These are phyloP conservation scores for Wasmannia auropunctata DNA, from an alignment of 1,140 invertebrate genomes.

Conservation along the genomic window DNA sequence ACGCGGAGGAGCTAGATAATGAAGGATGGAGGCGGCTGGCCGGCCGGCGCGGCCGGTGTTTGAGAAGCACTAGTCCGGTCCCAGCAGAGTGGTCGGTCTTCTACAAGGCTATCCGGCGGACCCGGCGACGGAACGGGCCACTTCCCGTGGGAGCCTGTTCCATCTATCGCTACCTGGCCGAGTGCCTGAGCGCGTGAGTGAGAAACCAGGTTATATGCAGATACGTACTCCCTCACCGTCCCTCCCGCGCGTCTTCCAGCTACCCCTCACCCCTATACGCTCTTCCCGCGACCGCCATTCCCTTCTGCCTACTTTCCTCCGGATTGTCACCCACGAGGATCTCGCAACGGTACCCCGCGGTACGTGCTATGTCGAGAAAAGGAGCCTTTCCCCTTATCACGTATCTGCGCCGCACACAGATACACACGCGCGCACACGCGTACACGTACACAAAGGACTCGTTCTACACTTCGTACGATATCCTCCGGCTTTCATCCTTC, in stretches of 20 bases:
- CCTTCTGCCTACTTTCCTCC: slow-evolving; percentile 37
- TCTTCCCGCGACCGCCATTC: slow-evolving; percentile 22
- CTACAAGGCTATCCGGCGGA: slow-evolving; percentile 66
- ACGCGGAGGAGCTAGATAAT: slow-evolving; percentile 73
- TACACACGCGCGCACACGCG: too few relatives aligned
- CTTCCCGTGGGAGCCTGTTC: slow-evolving; percentile 70
- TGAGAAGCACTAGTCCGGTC: slow-evolving; percentile 79
- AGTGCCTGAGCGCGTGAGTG: slow-evolving; percentile 71
- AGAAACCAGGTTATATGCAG: slow-evolving; percentile 78
- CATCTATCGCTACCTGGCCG: slow-evolving; percentile 42
- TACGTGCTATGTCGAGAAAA: slow-evolving; percentile 34
- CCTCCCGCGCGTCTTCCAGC: background rate
- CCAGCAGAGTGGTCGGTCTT: slow-evolving; percentile 76
- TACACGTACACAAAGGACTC: background rate
- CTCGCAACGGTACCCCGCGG: slow-evolving; percentile 44
- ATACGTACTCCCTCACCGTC: slow-evolving; percentile 63
- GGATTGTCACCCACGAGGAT: slow-evolving; percentile 46
- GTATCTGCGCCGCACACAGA: background rate
- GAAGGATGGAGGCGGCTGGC: slow-evolving; percentile 74
- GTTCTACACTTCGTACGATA: slow-evolving; percentile 25
- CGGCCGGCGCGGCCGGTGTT: slow-evolving; percentile 66
- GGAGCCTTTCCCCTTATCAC: background rate
- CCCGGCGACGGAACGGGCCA: slow-evolving; percentile 59
- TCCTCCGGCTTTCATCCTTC: slow-evolving; percentile 41
- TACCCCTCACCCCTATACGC: too few relatives aligned